Conservation (phyloP, 2,888 invertebrate species). For the Trichopoda pennipes region DNA sequence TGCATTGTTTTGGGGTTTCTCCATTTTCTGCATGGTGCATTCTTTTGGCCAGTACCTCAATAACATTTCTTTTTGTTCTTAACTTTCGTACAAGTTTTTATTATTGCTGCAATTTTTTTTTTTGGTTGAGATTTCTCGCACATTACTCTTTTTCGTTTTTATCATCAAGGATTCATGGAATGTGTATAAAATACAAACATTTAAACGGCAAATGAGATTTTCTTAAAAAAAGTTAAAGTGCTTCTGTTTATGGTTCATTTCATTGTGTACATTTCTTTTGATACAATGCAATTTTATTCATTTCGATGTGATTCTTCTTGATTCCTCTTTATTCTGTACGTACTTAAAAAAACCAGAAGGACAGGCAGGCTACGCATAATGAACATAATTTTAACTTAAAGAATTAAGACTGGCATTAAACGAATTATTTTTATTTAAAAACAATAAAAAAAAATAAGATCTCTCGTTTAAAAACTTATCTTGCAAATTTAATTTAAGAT, state of each 20-base stretch:
- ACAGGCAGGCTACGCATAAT: not conserved
- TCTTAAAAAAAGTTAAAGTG: slow-evolving; percentile 31
- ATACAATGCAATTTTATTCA: slow-evolving; percentile 4
- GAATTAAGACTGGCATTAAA: not conserved
- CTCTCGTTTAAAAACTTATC: too few relatives aligned
- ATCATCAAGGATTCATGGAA: slow-evolving; percentile 20
- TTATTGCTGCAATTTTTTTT: slow-evolving; percentile 8
- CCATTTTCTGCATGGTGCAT: slow-evolving; percentile 26
- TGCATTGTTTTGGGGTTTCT: slow-evolving; percentile 43
- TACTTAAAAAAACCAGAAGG: not conserved
- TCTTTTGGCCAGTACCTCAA: slow-evolving; percentile 28
- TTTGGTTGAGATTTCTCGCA: slow-evolving; percentile 28
- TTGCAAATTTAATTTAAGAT: too few relatives aligned
- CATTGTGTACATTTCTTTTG: slow-evolving; percentile 18
- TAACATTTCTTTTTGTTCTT: slow-evolving; percentile 34
- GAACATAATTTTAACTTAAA: not conserved
- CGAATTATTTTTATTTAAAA: too few relatives aligned
- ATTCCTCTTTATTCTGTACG: not conserved
- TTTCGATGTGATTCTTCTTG: not conserved
- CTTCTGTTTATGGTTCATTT: slow-evolving; percentile 35
- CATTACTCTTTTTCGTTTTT: slow-evolving; percentile 11
- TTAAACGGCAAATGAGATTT: slow-evolving; percentile 46
- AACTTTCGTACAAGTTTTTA: slow-evolving; percentile 36
- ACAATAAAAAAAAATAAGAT: too few relatives aligned
- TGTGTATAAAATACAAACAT: slow-evolving; percentile 24